Conservation (phyloP, 2,797 vertebrate species). For the Salarias fasciatus region DNA sequence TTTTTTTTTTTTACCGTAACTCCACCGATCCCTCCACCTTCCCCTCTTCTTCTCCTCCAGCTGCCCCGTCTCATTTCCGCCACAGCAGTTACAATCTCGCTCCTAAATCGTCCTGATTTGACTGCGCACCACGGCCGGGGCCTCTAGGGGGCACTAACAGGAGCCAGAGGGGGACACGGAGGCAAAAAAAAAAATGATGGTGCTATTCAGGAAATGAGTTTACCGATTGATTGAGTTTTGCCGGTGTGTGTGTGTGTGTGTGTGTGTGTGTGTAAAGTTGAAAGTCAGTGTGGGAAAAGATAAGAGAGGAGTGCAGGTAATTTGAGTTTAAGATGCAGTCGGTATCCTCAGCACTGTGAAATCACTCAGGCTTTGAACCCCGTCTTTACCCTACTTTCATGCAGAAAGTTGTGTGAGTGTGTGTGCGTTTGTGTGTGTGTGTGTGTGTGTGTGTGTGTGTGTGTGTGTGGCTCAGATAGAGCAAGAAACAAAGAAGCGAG, state of each 20-base stretch:
- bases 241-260: background rate
- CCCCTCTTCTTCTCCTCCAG: no score
- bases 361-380: conserved; percentile 57
- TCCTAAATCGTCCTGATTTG: conserved; percentile 11
- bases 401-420: conserved; percentile 24
- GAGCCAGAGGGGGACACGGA: background rate
- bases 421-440: conserved; percentile 1
- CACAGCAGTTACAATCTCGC: background rate
- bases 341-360: conserved; percentile 39
- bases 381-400: conserved; percentile 47
- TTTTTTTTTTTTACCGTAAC: no score
- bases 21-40: background rate
- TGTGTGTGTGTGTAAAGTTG: conserved; percentile 4
- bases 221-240: conserved; percentile 10
- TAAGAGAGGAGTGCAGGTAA: conserved; percentile 48
- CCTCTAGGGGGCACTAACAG: background rate
- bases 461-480: conserved; percentile 1
- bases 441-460: background rate
- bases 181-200: conserved; percentile 5
- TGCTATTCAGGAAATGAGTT: conserved; percentile 24
- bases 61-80: background rate
- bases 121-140: background rate
- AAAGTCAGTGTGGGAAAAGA: conserved; percentile 46
- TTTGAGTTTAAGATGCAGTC: conserved; percentile 57
- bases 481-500: conserved; percentile 10